Evolutionary conservation across 2,888 invertebrate genomes (phyloP).

Genomic region (Xestia rhomboidea): DNA sequence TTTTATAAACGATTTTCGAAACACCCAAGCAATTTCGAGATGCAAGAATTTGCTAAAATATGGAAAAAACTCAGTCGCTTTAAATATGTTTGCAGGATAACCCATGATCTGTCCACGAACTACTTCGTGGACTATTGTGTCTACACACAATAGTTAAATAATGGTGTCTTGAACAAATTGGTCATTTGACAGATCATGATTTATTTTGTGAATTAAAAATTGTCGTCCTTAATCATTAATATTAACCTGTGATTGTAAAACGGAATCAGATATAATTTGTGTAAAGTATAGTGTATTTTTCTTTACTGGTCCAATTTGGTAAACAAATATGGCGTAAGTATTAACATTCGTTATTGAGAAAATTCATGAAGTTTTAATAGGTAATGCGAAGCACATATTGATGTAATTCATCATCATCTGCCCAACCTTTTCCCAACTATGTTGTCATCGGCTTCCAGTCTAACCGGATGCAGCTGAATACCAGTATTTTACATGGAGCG

Average conservation of each 20-base stretch:
- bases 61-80: too few relatives aligned
- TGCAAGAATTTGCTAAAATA: neutral
- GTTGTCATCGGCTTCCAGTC: too few relatives aligned
- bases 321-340: constrained; percentile 14
- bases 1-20: neutral
- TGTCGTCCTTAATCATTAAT: constrained; percentile 58
- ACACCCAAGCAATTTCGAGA: neutral
- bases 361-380: neutral
- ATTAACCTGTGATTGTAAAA: constrained; percentile 76
- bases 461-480: too few relatives aligned
- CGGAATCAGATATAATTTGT: constrained; percentile 55
- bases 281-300: constrained; percentile 38
- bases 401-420: too few relatives aligned
- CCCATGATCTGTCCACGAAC: too few relatives aligned
- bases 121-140: too few relatives aligned
- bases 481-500: too few relatives aligned
- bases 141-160: too few relatives aligned
- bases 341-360: too few relatives aligned
- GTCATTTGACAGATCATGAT: too few relatives aligned
- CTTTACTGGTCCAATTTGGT: constrained; percentile 24
- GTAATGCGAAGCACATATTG: neutral
- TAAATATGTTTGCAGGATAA: neutral
- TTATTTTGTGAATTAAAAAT: constrained; percentile 19
- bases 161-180: too few relatives aligned
- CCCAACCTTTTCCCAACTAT: too few relatives aligned